Evolutionary conservation across 37 sponge, comb jelly and placozoan genomes (phyloP).

Genomic region (Mnemiopsis leidyi): DNA sequence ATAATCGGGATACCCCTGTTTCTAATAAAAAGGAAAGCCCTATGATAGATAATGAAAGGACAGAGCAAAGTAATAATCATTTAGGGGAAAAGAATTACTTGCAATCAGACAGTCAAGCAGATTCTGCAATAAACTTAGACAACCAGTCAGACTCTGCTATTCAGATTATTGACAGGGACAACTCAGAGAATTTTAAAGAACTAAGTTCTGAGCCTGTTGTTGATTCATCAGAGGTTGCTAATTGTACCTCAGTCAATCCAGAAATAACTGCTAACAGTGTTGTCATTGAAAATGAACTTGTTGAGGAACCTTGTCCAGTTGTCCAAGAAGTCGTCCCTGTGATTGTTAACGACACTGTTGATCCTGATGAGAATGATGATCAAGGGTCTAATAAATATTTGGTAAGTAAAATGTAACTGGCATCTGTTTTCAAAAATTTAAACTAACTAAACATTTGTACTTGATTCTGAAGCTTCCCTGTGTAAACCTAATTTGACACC

Average conservation of each 20-base stretch:
- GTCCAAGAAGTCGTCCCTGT: not conserved
- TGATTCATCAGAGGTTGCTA: constrained; percentile 13
- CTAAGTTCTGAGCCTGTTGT: not conserved
- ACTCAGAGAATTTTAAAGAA: constrained; percentile 18
- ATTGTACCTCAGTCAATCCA: not conserved
- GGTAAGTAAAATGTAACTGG: too few relatives aligned
- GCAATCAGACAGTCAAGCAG: constrained; percentile 46
- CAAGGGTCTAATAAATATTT: not conserved
- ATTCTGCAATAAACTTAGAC: constrained; percentile 40
- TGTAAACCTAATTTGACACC: too few relatives aligned
- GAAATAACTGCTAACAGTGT: not conserved
- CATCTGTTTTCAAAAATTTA: too few relatives aligned
- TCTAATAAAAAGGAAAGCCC: not conserved
- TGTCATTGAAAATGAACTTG: not conserved
- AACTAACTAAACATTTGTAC: too few relatives aligned
- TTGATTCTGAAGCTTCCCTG: too few relatives aligned
- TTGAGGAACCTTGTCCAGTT: not conserved
- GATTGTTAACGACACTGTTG: not conserved
- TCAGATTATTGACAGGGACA: constrained; percentile 8
- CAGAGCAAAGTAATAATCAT: not conserved
- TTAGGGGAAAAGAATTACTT: constrained; percentile 14
- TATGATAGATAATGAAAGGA: not conserved
- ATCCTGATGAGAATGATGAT: not conserved
- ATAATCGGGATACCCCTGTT: not conserved
- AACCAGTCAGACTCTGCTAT: constrained; percentile 48